A percentile compares a stretch with the other conserved stretches of the same genome.
These are phyloP conservation scores for Himalopsyche anomala DNA, from an alignment of 2,888 invertebrate genomes.

Conservation along the genomic window DNA sequence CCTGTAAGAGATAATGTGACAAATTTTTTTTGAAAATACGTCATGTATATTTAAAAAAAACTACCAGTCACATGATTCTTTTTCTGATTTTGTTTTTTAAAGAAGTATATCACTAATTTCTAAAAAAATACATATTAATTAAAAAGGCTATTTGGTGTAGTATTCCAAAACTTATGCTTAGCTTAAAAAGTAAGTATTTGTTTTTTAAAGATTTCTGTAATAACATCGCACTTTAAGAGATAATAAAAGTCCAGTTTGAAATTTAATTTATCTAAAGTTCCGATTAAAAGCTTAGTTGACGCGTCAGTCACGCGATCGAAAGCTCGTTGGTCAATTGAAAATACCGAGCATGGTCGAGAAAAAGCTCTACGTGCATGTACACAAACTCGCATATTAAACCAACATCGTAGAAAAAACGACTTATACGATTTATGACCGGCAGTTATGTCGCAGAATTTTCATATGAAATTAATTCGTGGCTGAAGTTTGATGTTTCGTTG, in stretches of 20 bases:
- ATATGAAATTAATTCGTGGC: conserved; percentile 39
- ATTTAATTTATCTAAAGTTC: conserved; percentile 14
- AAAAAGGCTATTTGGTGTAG: too few relatives aligned
- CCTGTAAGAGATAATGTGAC: too few relatives aligned
- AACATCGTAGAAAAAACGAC: conserved; percentile 42
- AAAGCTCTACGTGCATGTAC: conserved; percentile 37
- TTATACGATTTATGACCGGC: conserved; percentile 37
- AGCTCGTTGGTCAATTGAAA: conserved; percentile 41
- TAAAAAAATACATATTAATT: too few relatives aligned
- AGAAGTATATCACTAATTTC: too few relatives aligned
- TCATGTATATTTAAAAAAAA: too few relatives aligned
- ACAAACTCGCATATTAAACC: conserved; percentile 36
- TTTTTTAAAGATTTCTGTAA: too few relatives aligned
- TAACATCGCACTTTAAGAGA: background rate
- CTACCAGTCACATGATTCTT: too few relatives aligned
- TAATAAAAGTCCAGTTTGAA: conserved; percentile 15
- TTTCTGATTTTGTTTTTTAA: too few relatives aligned
- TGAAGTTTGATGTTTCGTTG: conserved; percentile 42
- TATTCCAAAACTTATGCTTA: too few relatives aligned
- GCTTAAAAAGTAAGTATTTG: too few relatives aligned
- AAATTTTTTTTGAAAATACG: too few relatives aligned
- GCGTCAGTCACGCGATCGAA: conserved; percentile 38
- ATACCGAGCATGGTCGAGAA: conserved; percentile 38
- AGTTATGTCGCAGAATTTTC: conserved; percentile 40
- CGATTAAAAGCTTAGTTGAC: conserved; percentile 40